These are phyloP conservation scores for Enteromius argenteus DNA, from an alignment of 2,797 vertebrate species.

Conservation along the genomic window DNA sequence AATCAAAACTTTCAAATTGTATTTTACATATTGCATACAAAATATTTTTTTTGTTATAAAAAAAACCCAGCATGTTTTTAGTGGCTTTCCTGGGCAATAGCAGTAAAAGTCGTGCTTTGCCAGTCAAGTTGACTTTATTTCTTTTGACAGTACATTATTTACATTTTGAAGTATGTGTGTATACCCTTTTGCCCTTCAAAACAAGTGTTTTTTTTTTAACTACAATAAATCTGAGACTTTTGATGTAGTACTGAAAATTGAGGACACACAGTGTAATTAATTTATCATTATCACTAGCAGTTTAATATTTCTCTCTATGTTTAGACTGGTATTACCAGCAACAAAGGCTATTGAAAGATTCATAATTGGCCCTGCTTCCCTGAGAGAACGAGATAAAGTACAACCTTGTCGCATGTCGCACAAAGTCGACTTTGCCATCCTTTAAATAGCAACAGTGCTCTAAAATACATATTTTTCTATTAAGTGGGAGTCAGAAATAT, in stretches of 20 bases:
- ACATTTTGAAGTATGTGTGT: not conserved
- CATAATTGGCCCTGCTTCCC: slow-evolving; percentile 51
- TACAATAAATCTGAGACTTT: not conserved
- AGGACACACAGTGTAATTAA: slow-evolving; percentile 15
- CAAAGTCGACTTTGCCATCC: not conserved
- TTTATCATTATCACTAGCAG: slow-evolving; percentile 14
- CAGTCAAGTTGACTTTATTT: too few species aligned
- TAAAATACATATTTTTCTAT: not conserved
- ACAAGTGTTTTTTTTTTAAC: not conserved
- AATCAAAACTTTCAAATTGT: too few species aligned
- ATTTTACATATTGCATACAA: too few species aligned
- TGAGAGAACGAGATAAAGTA: slow-evolving; percentile 20
- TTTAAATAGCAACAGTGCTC: not conserved
- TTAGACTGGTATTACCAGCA: slow-evolving; percentile 25
- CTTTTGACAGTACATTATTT: too few species aligned
- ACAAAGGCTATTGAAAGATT: slow-evolving; percentile 40
- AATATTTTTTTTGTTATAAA: too few species aligned
- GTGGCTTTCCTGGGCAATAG: not conserved
- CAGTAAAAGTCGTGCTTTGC: not conserved
- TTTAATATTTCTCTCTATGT: slow-evolving; percentile 17
- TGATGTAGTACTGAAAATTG: not conserved
- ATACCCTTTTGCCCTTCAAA: not conserved
- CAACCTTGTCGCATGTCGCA: slow-evolving; percentile 1
- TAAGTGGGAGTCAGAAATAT: not conserved
- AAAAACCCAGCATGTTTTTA: not conserved